Conservation (phyloP, 2,113 vertebrate genomes). For the Amia ocellicauda region DNA sequence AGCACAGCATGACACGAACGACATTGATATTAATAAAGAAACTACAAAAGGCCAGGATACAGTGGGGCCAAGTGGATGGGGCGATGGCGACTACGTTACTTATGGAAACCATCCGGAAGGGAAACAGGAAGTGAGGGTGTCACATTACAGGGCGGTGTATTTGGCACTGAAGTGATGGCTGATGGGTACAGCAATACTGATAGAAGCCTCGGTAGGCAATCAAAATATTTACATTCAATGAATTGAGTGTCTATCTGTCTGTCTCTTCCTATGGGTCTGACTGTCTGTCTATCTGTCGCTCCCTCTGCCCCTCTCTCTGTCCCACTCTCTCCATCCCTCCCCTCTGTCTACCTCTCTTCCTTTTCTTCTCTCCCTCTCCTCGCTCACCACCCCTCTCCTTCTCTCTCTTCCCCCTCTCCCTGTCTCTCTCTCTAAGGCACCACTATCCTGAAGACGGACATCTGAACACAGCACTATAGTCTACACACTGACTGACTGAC, state of each 20-base stretch:
- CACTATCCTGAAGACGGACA: slow-evolving; percentile 29
- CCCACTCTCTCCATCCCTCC: neutral
- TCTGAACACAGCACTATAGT: slow-evolving; percentile 9
- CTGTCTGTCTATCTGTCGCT: slow-evolving; percentile 14
- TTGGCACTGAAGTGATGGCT: slow-evolving; percentile 62
- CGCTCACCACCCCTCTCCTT: slow-evolving; percentile 21
- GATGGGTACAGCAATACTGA: slow-evolving; percentile 26
- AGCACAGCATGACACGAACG: slow-evolving; percentile 35
- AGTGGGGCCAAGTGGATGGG: slow-evolving; percentile 50
- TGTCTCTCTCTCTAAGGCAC: slow-evolving; percentile 56
- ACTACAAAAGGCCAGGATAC: slow-evolving; percentile 62
- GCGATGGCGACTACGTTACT: slow-evolving; percentile 38
- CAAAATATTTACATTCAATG: slow-evolving; percentile 74
- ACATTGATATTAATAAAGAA: slow-evolving; percentile 45
- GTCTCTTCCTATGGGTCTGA: slow-evolving; percentile 1
- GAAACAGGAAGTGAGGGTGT: slow-evolving; percentile 54
- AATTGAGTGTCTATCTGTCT: slow-evolving; percentile 21
- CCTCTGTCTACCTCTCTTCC: slow-evolving; percentile 7
- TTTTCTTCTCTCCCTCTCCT: slow-evolving; percentile 30
- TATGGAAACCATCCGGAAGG: slow-evolving; percentile 58
- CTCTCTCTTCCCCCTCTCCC: neutral
- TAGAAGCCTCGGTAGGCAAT: slow-evolving; percentile 64
- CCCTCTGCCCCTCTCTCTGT: neutral
- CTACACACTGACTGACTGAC: too few species aligned
- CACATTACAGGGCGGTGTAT: slow-evolving; percentile 65